Evolutionary conservation across 2,797 vertebrate genomes (phyloP).

Genomic region (Ibycter americanus): DNA sequence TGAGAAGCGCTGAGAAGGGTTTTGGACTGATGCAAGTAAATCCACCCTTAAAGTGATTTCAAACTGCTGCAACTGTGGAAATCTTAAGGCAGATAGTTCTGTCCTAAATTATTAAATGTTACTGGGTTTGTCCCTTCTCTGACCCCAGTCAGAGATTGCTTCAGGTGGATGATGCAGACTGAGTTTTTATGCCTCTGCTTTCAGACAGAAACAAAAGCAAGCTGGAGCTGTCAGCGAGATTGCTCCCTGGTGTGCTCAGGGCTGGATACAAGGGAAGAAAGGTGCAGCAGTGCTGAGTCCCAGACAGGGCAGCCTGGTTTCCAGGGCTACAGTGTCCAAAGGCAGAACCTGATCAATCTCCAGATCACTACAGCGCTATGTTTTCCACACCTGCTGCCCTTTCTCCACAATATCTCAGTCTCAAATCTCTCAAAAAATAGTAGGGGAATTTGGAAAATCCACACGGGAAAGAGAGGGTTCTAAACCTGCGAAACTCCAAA

Average conservation of each 20-base stretch:
- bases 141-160: neutral
- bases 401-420: neutral
- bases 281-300: neutral
- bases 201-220: neutral
- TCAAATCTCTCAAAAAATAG: neutral
- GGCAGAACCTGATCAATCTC: neutral
- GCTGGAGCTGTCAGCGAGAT: neutral
- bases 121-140: neutral
- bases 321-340: neutral
- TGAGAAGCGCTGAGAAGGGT: neutral
- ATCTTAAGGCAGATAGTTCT: neutral
- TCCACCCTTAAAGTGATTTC: neutral
- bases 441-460: neutral
- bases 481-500: neutral
- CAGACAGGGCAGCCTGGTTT: neutral
- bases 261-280: neutral
- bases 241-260: neutral
- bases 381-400: neutral
- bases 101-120: neutral
- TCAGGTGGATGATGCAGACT: neutral
- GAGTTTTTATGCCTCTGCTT: neutral
- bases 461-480: neutral
- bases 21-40: neutral
- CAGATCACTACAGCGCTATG: neutral
- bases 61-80: neutral